These are phyloP conservation scores for Alethe castanea DNA, from an alignment of 2,113 vertebrate species.

Conservation along the genomic window DNA sequence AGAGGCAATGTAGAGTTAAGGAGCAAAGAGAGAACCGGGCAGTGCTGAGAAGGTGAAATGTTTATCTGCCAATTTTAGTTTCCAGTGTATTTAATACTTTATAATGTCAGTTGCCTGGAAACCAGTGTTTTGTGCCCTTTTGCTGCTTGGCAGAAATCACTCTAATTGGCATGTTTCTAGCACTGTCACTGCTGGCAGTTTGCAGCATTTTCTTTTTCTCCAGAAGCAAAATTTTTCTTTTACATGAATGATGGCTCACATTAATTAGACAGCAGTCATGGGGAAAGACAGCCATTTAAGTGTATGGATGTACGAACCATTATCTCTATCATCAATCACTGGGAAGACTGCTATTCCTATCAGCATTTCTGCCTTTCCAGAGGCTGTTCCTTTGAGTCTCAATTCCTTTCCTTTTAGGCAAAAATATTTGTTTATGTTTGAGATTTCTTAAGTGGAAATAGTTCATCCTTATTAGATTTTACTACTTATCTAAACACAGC, in stretches of 20 bases:
- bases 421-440: background rate
- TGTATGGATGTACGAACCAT: slow-evolving; percentile 36
- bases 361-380: background rate
- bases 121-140: slow-evolving; percentile 69
- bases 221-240: slow-evolving; percentile 48
- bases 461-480: background rate
- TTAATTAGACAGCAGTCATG: slow-evolving; percentile 63
- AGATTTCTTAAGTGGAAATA: background rate
- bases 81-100: slow-evolving; percentile 24
- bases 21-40: background rate
- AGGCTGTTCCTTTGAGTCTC: background rate
- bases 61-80: slow-evolving; percentile 22
- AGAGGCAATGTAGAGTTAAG: background rate
- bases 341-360: background rate
- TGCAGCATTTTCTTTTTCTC: background rate
- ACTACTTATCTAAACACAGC: background rate
- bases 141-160: slow-evolving; percentile 68
- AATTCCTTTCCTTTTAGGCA: background rate
- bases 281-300: slow-evolving; percentile 33
- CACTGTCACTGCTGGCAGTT: slow-evolving; percentile 36
- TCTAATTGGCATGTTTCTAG: slow-evolving; percentile 67
- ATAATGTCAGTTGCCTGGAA: slow-evolving; percentile 79
- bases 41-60: background rate
- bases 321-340: slow-evolving; percentile 35
- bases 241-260: slow-evolving; percentile 42